phyloP scores from a whole-genome alignment of 2,888 invertebrate species.

The Zootermopsis nevadensis region DNA sequence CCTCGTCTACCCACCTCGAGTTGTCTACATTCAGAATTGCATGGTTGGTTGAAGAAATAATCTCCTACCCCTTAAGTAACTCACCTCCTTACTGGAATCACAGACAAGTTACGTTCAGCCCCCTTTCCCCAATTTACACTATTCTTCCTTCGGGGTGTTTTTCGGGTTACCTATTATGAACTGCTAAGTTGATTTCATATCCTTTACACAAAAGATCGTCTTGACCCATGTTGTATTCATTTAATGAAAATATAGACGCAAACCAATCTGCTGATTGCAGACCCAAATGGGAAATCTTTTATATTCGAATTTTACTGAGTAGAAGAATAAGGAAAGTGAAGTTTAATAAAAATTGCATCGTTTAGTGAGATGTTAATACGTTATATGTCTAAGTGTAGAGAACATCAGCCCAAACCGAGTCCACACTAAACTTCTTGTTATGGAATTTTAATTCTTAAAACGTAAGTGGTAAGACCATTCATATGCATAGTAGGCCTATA shows the following conservation, averaged over 20 bases:
- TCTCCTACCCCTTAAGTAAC: neutral
- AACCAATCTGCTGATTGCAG: neutral
- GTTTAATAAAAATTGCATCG: neutral
- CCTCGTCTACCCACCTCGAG: too few species aligned
- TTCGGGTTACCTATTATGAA: conserved; percentile 31
- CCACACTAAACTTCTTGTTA: too few species aligned
- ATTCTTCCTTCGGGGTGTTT: conserved; percentile 36
- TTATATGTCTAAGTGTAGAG: too few species aligned
- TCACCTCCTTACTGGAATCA: neutral
- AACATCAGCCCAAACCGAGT: too few species aligned
- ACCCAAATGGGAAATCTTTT: neutral
- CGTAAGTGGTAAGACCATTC: too few species aligned
- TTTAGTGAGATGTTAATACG: too few species aligned
- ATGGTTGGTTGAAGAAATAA: conserved; percentile 24
- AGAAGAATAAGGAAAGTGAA: neutral
- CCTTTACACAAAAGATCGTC: too few species aligned
- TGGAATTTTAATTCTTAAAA: too few species aligned
- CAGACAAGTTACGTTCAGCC: conserved; percentile 10
- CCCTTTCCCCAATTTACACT: conserved; percentile 40
- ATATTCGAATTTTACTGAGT: too few species aligned
- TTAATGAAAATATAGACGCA: too few species aligned
- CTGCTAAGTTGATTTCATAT: neutral
- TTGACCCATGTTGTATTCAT: too few species aligned
- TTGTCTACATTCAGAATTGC: neutral
- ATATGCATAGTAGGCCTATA: too few species aligned